These are phyloP conservation scores for Hippasteria phrygiana DNA, from an alignment of 53 echinoderm and acorn worm genomes.

Conservation along the genomic window DNA sequence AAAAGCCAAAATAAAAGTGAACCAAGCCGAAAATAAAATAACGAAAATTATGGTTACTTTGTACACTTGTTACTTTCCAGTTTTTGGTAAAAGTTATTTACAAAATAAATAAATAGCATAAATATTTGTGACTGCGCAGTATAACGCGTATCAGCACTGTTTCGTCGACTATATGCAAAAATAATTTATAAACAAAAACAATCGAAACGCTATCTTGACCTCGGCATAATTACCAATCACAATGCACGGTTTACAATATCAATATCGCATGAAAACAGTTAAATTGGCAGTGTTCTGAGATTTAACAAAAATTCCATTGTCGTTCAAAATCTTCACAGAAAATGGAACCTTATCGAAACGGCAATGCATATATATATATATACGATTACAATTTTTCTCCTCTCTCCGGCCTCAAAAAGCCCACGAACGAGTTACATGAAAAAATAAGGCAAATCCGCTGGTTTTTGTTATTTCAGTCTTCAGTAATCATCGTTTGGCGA, in stretches of 20 bases:
- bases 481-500: background rate
- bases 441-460: conserved; percentile 45
- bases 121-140: conserved; percentile 35
- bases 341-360: conserved; percentile 21
- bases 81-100: conserved; percentile 17
- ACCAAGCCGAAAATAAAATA: background rate
- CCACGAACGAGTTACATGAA: conserved; percentile 1
- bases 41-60: background rate
- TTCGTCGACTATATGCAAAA: conserved; percentile 22
- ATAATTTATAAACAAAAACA: conserved; percentile 46
- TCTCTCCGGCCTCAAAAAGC: background rate
- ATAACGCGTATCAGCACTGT: background rate
- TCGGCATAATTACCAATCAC: background rate
- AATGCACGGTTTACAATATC: background rate
- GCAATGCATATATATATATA: conserved; percentile 1
- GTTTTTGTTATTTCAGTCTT: conserved; percentile 27
- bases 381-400: background rate
- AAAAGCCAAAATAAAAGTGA: background rate
- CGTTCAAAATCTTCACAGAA: conserved; percentile 35
- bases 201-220: background rate
- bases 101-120: conserved; percentile 66
- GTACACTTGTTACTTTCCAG: background rate
- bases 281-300: conserved; percentile 45
- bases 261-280: background rate
- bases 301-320: conserved; percentile 10